Conservation (phyloP, 92 coral and sea anemone species). For the Nematostella vectensis region DNA sequence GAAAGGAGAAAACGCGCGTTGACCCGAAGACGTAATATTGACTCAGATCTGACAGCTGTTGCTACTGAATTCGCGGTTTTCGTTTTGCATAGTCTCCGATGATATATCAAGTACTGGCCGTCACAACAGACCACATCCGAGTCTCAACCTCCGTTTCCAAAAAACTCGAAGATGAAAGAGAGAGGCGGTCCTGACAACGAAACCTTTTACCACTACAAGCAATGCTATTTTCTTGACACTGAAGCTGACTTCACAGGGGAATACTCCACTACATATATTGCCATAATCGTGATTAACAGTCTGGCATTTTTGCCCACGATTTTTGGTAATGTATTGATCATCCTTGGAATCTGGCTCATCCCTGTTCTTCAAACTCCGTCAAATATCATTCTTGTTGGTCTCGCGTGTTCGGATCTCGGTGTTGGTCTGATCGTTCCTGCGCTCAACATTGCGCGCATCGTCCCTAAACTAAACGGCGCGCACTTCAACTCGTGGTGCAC, state of each 20-base stretch:
- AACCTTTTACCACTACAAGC: constrained; percentile 8
- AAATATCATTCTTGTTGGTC: constrained; percentile 23
- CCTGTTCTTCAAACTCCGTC: constrained; percentile 31
- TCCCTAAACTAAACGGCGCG: constrained; percentile 23
- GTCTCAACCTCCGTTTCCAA: too few species aligned
- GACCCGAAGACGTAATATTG: too few species aligned
- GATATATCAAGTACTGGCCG: too few species aligned
- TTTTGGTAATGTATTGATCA: constrained; percentile 21
- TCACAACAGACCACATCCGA: too few species aligned
- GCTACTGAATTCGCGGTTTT: too few species aligned
- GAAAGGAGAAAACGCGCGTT: too few species aligned
- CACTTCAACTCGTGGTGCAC: constrained; percentile 15
- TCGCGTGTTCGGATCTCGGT: constrained; percentile 33
- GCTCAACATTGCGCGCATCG: constrained; percentile 20
- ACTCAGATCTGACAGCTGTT: too few species aligned
- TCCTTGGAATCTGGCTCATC: constrained; percentile 20
- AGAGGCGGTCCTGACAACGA: too few species aligned
- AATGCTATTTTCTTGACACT: constrained; percentile 14
- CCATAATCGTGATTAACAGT: constrained; percentile 20
- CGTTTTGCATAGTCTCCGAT: too few species aligned
- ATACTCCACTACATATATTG: constrained; percentile 6
- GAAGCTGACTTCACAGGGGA: constrained; percentile 23
- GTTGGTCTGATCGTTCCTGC: constrained; percentile 27
- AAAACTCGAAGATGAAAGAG: too few species aligned
- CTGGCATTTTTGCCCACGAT: constrained; percentile 21